Evolutionary conservation across 2,888 invertebrate genomes (phyloP), one percentile per base, ranked within the genome.

Genomic region (Lepidonotus clava): DNA sequence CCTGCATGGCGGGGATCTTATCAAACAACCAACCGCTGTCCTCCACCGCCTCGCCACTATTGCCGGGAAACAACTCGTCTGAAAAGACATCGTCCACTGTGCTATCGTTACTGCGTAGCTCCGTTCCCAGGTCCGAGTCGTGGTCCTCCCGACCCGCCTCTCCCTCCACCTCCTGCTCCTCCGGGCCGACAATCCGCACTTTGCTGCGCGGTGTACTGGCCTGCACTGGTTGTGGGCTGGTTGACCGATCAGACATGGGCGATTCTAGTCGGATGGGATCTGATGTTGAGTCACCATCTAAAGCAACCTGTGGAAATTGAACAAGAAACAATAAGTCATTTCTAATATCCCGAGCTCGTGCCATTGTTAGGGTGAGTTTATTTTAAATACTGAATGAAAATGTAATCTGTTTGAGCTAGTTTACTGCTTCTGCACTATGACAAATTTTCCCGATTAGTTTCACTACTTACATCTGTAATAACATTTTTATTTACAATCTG

Each of bases 11-110:
- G 18, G 80, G 80, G 28, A 80, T 80, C 28, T 80, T 80, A 34
- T 80, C 80, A 80, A 80, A 80, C 28, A 80, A 51, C 80, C 80
- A 80, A 6, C 80, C 80, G 24, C 80, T 80, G 18, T 80, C 80
- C 32, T 80, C 80, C 21, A 34, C 76, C 2, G 41, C 28, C 2
- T 80, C 80, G n/a, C 6, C 18, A 24, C n/a, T 21, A 38, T 32
- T 24, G 32, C 36, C 11, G 38, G 76, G 40, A 18, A 76, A 34
- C 32, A 34, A n/a, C 14, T 46, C 80, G 41, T 80, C 80, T 6
- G 14, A 18, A 24, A 76, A 76, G 1, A 40, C 41, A 46, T 80
- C 80, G 5, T 80, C 80, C 1, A 46, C 46, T 18, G 11, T 51
- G 41, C 46, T 40, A 38, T 40, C 76, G 18, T 36, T 76, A 21